A percentile compares a stretch with the other conserved stretches of the same genome.
These are phyloP conservation scores for Parus major DNA, from an alignment of 2,113 vertebrate genomes.

Conservation along the genomic window DNA sequence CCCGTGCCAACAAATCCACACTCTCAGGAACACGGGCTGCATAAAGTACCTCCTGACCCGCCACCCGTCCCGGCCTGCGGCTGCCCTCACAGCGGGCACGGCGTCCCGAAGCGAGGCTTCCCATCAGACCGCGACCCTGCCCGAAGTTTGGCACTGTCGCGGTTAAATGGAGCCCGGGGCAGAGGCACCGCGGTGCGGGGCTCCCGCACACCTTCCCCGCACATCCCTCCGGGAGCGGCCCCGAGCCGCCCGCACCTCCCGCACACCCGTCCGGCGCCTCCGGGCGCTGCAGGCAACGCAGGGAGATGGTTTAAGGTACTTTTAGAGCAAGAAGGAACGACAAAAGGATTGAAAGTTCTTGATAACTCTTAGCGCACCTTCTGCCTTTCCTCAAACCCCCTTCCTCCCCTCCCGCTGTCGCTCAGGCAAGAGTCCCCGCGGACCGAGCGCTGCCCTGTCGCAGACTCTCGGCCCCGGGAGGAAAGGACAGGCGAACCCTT, in stretches of 20 bases:
- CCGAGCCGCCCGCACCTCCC: background rate
- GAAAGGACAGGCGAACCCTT: too few relatives aligned
- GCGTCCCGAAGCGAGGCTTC: background rate
- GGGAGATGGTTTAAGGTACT: background rate
- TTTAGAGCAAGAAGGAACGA: background rate
- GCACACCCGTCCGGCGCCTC: background rate
- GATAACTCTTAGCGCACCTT: background rate
- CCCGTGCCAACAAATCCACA: background rate
- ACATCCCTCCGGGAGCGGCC: background rate
- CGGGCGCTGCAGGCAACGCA: background rate
- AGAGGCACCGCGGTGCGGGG: background rate
- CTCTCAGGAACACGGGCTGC: background rate
- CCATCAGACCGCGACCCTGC: background rate
- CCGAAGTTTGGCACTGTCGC: background rate
- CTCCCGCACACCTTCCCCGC: background rate
- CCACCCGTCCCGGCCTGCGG: background rate
- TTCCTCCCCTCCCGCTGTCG: background rate
- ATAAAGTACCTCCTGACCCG: background rate
- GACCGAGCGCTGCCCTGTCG: background rate
- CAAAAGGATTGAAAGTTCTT: background rate
- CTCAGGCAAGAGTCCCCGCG: too few relatives aligned
- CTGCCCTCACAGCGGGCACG: background rate
- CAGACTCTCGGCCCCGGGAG: background rate
- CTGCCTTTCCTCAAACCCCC: background rate
- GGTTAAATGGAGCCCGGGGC: too few relatives aligned